phyloP scores from a whole-genome alignment of 2,888 invertebrate genomes.

The Belgica antarctica region DNA sequence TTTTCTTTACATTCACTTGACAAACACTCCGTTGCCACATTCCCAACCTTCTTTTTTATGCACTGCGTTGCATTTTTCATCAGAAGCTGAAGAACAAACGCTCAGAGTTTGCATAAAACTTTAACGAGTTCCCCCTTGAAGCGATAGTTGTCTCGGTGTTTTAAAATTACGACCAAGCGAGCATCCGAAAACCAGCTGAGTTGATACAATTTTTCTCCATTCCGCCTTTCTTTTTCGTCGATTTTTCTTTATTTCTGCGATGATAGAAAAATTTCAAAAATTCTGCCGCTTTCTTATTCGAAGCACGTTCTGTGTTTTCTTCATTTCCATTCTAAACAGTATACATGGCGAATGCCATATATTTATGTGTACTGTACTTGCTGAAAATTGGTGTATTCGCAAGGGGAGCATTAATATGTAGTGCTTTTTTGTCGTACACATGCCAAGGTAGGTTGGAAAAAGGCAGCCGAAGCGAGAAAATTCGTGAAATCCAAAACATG shows the following conservation, averaged over 20 bases:
- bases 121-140: constrained; percentile 29
- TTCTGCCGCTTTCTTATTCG: constrained; percentile 35
- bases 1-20: too few species aligned
- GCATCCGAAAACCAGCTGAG: not conserved
- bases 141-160: too few species aligned
- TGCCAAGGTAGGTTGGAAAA: not conserved
- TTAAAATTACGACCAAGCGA: not conserved
- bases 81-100: not conserved
- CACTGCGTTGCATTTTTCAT: not conserved
- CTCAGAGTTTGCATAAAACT: constrained; percentile 39
- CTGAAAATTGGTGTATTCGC: constrained; percentile 27
- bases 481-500: not conserved
- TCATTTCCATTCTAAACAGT: constrained; percentile 43
- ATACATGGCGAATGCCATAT: constrained; percentile 20
- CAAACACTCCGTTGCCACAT: too few species aligned
- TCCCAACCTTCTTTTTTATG: not conserved
- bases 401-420: constrained; percentile 40
- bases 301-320: constrained; percentile 43
- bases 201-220: constrained; percentile 5
- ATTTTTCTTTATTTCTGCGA: not conserved
- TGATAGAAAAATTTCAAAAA: constrained; percentile 14
- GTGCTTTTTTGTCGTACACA: not conserved
- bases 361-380: not conserved
- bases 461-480: not conserved
- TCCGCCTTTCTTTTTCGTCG: not conserved